Evolutionary conservation across 2,797 vertebrate genomes (phyloP), one percentile per base, ranked within the genome.

Genomic region (Aldrovandia affinis): DNA sequence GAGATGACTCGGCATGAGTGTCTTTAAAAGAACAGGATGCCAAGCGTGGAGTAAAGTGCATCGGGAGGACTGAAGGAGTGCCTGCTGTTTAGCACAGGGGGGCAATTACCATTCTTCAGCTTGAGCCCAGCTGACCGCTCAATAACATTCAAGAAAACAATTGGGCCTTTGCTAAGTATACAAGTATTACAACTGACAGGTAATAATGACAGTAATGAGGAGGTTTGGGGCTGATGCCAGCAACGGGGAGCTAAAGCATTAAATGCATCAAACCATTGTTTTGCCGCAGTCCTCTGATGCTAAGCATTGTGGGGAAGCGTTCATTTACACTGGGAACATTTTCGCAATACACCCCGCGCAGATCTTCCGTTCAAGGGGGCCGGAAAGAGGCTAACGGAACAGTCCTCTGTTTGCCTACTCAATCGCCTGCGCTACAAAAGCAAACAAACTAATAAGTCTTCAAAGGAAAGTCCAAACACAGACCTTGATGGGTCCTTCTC

Each of bases 131-230:
- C 28, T 54, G 47, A 52, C 50, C n/a, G 50, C 78, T 79, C 78
- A 79, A 55, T 79, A 79, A 55, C 50, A 79, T 79, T 79, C 78
- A 79, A 33, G 78, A 79, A 79, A 79, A 79, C 78, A 55, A 79
- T 30, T 77, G 42, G 73, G 22, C 73, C 39, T 47, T 79, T 28
- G 47, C 47, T 79, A 55, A 33, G 78, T n/a, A 54, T 55, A 79
- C 50, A 54, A 79, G 78, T 52, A 79, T 55, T 55, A 54, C 78
- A 79, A 79, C 78, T 55, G 78, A 79, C 47, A 79, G 78, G 47
- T 79, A 52, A 79, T 55, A 52, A 79, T 55, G 50, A 79, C 42
- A 79, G 78, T 79, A 52, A 55, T 79, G 47, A 79, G 47, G n/a
- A 78, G 47, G 50, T 52, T 47, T 54, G 44, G 50, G 50, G 3